Evolutionary conservation across 2,113 vertebrate genomes (phyloP).

Genomic region (Aleadryas rufinucha): DNA sequence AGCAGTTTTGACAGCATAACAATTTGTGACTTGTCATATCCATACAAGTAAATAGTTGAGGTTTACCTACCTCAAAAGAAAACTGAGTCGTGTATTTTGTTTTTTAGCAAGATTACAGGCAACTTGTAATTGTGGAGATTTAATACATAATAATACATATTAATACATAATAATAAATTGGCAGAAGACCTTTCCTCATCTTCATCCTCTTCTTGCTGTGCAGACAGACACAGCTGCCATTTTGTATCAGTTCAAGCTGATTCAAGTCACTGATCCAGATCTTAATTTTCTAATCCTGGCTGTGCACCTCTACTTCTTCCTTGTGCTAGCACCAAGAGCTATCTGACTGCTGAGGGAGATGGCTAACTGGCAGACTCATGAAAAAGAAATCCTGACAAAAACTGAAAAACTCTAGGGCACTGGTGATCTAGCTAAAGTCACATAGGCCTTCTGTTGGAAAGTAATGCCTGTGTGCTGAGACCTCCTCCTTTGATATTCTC

Average conservation of each 20-base stretch:
- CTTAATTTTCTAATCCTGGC: neutral
- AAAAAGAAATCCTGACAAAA: neutral
- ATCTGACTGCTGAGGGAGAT: neutral
- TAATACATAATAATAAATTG: neutral
- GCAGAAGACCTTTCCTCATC: neutral
- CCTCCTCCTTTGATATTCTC: neutral
- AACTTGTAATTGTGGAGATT: neutral
- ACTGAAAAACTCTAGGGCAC: neutral
- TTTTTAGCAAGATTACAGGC: neutral
- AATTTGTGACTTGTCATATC: neutral
- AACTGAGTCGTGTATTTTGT: neutral
- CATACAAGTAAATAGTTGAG: neutral
- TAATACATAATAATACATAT: neutral
- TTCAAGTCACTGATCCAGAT: neutral
- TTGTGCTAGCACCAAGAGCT: neutral
- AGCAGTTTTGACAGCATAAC: neutral
- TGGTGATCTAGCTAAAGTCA: neutral
- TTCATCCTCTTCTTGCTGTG: neutral
- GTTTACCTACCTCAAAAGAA: neutral
- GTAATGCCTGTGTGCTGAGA: neutral
- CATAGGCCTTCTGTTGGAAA: rapidly evolving
- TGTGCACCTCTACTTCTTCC: neutral
- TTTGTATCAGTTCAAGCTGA: neutral
- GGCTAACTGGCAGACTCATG: neutral
- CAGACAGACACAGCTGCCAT: neutral